These are phyloP conservation scores for Palythoa grandiflora DNA, from an alignment of 92 coral and sea anemone genomes.

Conservation along the genomic window DNA sequence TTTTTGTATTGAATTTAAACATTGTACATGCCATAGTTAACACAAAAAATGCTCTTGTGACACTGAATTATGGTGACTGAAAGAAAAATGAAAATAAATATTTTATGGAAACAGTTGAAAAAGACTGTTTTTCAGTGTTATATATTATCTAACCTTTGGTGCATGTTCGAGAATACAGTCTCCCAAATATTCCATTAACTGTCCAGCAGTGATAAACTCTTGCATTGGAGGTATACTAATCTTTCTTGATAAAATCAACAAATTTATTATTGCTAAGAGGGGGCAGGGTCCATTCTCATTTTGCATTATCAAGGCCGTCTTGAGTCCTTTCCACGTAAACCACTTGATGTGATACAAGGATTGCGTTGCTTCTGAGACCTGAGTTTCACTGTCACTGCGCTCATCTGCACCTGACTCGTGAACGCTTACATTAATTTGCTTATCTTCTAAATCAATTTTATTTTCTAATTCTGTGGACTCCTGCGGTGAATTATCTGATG, in stretches of 20 bases:
- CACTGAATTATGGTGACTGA: no score
- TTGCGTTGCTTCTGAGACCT: conserved; percentile 51
- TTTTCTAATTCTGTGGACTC: background rate
- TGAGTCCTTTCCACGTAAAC: conserved; percentile 91
- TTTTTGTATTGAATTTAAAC: no score
- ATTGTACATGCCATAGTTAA: no score
- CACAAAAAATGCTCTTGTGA: no score
- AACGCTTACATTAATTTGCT: conserved; percentile 3
- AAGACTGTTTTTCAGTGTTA: background rate
- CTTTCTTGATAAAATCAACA: conserved; percentile 79
- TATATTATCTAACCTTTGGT: conserved; percentile 82
- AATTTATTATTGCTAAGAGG: conserved; percentile 89
- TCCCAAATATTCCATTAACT: conserved; percentile 97
- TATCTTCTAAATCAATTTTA: background rate
- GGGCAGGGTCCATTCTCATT: conserved; percentile 99
- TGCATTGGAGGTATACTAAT: conserved; percentile 86
- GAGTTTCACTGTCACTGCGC: background rate
- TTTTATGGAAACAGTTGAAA: background rate
- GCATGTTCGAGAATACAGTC: conserved; percentile 88
- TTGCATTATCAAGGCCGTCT: conserved; percentile 94
- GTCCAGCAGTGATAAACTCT: conserved; percentile 87
- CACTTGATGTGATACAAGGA: conserved; percentile 91
- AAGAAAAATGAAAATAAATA: background rate
- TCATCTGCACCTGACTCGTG: conserved; percentile 19
- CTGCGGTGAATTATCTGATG: background rate